A percentile compares a stretch with the other conserved stretches of the same genome.
phyloP scores from a whole-genome alignment of 2,113 vertebrate species.

The Rhea americana region DNA sequence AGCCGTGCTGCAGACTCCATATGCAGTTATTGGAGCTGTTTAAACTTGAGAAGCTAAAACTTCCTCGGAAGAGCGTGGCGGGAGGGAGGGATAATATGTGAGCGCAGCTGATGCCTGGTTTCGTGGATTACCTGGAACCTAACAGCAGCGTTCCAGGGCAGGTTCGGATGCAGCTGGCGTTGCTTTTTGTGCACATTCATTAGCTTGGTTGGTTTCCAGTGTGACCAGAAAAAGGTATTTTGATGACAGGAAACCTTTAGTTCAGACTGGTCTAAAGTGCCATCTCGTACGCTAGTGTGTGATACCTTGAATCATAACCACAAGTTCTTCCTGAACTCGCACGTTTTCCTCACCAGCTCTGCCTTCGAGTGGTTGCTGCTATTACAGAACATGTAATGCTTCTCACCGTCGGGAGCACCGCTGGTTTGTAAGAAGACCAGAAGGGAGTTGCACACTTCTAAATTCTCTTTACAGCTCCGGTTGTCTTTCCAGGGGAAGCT shows the following conservation, averaged over 20 bases:
- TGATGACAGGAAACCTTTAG: constrained; percentile 36
- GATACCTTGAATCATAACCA: constrained; percentile 50
- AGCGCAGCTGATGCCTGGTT: not conserved
- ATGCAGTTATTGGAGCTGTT: not conserved
- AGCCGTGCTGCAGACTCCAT: not conserved
- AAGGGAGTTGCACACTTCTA: not conserved
- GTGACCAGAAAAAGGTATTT: not conserved
- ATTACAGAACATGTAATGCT: not conserved
- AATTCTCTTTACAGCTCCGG: accelerated
- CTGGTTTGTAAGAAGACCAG: not conserved
- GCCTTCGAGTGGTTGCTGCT: not conserved
- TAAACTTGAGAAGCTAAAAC: not conserved
- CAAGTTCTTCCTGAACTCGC: constrained; percentile 57
- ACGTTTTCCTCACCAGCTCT: not conserved
- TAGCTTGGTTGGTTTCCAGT: not conserved
- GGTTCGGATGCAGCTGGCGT: too few relatives aligned
- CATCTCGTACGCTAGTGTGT: not conserved
- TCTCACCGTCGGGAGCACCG: not conserved
- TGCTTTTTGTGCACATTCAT: not conserved
- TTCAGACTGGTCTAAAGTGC: not conserved
- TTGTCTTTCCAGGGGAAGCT: not conserved
- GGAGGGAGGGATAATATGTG: not conserved
- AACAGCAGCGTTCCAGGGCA: not conserved
- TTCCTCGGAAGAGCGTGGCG: not conserved
- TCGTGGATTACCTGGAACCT: not conserved